Base-by-base conservation (phyloP, 2,888 invertebrate genomes). In the Sympetrum striolatum region DNA sequence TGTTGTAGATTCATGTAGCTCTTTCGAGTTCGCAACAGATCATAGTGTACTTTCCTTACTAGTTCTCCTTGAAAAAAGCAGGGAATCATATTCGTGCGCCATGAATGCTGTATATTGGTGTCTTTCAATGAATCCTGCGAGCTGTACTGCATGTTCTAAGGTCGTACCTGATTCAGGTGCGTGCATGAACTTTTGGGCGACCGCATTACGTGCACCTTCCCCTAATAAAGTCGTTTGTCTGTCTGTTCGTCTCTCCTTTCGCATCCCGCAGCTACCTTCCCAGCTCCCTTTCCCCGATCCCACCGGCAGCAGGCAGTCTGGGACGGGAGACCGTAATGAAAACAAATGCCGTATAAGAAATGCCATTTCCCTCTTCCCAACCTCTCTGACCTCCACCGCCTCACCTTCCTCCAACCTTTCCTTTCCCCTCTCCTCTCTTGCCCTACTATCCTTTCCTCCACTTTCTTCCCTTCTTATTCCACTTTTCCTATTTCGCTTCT, bases 251-350 rank as follows among this genome's bases (percentile, higher is more conserved):
- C 53, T 48, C 39, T 22, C 39, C 39, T n/a, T 80, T 44, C 86
- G 22, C 53, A 8, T 58, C 25, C 53, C 81, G n/a, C 82, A 31
- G 15, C 31, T 18, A n/a, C 53, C 31, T 1, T 15, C 31, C 0
- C 4, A 53, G 35, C 35, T 35, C 58, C 58, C 35, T 18, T 18
- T 35, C 37, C 37, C 44, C 39, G n/a, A 18, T 1, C 22, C 60
- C 86, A 22, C 58, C 37, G 86, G 86, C 86, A 86, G 86, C 90
- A 90, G 90, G 91, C 90, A 90, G 64, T 91, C 90, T 91, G 91
- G 35, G 60, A 73, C 81, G 60, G 86, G 64, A 58, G 64, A 60
- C 58, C 37, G 73, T 81, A 81, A 91, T 91, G 91, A 82, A 82
- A 80, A 90, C 90, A 90, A 90, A 90, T 90, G 90, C 90, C 37